These are phyloP conservation scores for Mormyrops attenuatus DNA, from an alignment of 2,797 vertebrate genomes.

Conservation along the genomic window DNA sequence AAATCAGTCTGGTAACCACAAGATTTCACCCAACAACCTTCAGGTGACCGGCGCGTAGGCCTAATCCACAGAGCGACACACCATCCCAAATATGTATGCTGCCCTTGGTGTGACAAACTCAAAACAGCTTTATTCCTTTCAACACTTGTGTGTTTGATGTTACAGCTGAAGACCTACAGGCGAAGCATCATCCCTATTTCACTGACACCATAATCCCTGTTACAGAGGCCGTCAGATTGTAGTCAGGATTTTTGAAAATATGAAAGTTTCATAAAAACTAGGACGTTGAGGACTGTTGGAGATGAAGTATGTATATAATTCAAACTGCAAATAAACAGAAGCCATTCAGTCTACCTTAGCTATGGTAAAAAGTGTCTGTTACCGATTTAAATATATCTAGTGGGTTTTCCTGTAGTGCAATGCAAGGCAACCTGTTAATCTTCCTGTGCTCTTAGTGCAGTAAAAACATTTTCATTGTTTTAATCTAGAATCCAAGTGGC, in stretches of 20 bases:
- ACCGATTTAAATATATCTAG: background rate
- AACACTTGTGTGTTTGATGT: background rate
- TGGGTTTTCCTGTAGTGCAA: background rate
- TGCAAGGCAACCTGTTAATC: background rate
- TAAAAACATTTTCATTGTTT: background rate
- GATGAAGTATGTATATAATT: background rate
- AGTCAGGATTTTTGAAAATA: background rate
- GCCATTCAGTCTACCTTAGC: background rate
- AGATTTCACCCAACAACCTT: background rate
- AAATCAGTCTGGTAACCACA: background rate
- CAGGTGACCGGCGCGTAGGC: background rate
- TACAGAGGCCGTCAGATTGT: background rate
- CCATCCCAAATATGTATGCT: background rate
- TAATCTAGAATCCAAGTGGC: background rate
- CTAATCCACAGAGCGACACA: background rate
- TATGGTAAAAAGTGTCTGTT: background rate
- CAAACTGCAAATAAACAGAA: background rate
- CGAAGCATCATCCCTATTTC: background rate
- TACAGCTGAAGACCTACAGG: background rate
- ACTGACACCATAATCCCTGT: background rate
- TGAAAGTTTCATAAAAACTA: background rate
- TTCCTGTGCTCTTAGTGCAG: background rate
- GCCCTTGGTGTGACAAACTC: background rate
- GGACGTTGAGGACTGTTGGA: background rate
- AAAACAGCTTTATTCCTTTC: background rate